Conservation (phyloP, 2,797 vertebrate genomes). For the Diplodus puntazzo region DNA sequence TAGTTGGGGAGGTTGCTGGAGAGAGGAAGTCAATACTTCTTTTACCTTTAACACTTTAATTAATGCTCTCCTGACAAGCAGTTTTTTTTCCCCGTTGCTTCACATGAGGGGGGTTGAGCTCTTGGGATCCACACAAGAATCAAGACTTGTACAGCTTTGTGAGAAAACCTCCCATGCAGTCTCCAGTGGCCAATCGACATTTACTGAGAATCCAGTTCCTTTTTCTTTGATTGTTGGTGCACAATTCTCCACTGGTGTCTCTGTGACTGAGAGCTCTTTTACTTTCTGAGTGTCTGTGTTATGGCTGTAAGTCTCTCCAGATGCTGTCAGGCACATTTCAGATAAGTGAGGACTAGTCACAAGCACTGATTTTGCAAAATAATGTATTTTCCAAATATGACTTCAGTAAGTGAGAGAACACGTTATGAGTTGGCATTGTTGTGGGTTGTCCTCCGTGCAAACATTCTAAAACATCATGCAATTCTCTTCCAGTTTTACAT, state of each 20-base stretch:
- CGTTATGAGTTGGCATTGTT: constrained; percentile 13
- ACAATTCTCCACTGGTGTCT: constrained; percentile 70
- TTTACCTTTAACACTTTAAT: constrained; percentile 96
- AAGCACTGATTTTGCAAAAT: constrained; percentile 31
- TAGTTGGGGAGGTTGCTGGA: constrained; percentile 74
- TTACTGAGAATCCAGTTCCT: constrained; percentile 86
- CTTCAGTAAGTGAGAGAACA: neutral
- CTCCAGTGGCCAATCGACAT: constrained; percentile 87
- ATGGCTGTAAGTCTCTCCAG: constrained; percentile 20
- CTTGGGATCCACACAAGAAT: constrained; percentile 84
- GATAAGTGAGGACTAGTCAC: constrained; percentile 79
- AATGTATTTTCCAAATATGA: constrained; percentile 28
- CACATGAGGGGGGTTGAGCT: constrained; percentile 83
- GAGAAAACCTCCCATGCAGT: constrained; percentile 85
- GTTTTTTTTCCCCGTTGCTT: constrained; percentile 72
- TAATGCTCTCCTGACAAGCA: constrained; percentile 92
- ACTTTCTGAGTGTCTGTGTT: constrained; percentile 16
- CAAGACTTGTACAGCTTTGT: constrained; percentile 84
- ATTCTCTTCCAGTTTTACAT: too few relatives aligned
- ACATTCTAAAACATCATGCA: too few relatives aligned
- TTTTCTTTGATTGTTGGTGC: constrained; percentile 78
- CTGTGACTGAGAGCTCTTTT: constrained; percentile 51
- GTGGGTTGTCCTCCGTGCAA: constrained; percentile 10
- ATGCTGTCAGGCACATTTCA: constrained; percentile 48
- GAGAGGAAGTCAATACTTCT: constrained; percentile 93